Base-by-base conservation (phyloP, 2,113 vertebrate species). In the Sander lucioperca region DNA sequence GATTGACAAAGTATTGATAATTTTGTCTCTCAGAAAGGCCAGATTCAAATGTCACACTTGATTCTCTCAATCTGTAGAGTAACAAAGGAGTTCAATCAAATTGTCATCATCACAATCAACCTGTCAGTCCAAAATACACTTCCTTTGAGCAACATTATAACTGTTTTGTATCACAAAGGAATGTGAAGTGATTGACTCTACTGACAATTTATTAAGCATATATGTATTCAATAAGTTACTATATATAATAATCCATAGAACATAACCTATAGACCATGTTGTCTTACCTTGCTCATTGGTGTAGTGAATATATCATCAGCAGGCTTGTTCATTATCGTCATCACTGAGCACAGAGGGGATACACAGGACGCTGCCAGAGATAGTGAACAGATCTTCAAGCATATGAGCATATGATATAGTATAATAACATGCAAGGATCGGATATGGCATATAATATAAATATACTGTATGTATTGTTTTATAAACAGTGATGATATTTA, bases 31-130 rank as follows among this genome's bases (percentile, higher is more conserved):
- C 61, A 61, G 78, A 88, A 75, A 88, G 74, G 74, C 50, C 66
- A 75, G 6, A 85, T 72, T 83, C 21, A 90, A 91, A 91, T 88
- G 89, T 88, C 89, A 91, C 4, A 5, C 70, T 71, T 86, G 57
- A 91, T 91, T 87, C 71, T 69, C 27, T 72, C 61, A 64, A 4
- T 59, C 39, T 72, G 74, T 15, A 53, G 59, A 73, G 9, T 63
- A 39, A 30, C 43, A 53, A 30, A 58, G 39, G 45, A 58, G 48
- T 53, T 82, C 75, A 23, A 47, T 30, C 61, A 39, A 53, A 47
- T 36, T 19, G 27, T 12, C 57, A 63, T 81, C 43, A 23, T 63
- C 11, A 59, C 36, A 76, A 59, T 36, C 65, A 70, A 54, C 33
- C 43, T 33, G 74, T 71, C 71, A 62, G 4, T 79, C 69, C 19